A percentile compares a stretch with the other conserved stretches of the same genome.
Conservation (phyloP, 2,113 vertebrate genomes). For the Silurus meridionalis region DNA sequence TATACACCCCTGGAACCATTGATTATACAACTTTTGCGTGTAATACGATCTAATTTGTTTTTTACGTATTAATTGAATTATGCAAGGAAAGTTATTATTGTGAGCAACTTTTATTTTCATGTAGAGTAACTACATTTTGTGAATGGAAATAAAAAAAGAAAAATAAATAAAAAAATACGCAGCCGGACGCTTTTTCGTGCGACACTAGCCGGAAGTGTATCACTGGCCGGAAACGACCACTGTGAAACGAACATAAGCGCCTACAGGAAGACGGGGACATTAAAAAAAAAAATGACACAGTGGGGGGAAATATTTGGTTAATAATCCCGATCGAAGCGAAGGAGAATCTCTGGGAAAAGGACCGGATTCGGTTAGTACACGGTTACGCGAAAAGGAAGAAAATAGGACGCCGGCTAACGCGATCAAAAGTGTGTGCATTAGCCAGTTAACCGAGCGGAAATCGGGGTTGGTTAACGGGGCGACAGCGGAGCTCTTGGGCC, state of each 20-base stretch:
- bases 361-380: background rate
- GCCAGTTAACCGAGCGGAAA: constrained; percentile 62
- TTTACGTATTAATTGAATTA: too few species aligned
- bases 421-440: constrained; percentile 15
- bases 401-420: background rate
- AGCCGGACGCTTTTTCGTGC: constrained; percentile 53
- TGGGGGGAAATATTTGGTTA: constrained; percentile 62
- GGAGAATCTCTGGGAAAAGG: constrained; percentile 46
- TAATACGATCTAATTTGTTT: too few species aligned
- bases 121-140: too few species aligned
- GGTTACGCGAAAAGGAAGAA: background rate
- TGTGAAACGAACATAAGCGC: constrained; percentile 66
- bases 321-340: constrained; percentile 51
- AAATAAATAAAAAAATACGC: background rate
- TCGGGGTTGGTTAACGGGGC: constrained; percentile 64
- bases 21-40: too few species aligned
- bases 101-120: too few species aligned
- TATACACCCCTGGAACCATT: too few species aligned
- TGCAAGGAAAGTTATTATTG: too few species aligned
- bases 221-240: constrained; percentile 75
- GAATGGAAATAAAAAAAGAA: background rate
- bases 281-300: constrained; percentile 61
- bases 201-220: constrained; percentile 73
- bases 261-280: constrained; percentile 65
- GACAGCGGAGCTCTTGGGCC: constrained; percentile 65